Evolutionary conservation across 2,113 vertebrate species (phyloP), one percentile per base, ranked within the genome.

Genomic region (Stercorarius parasiticus): DNA sequence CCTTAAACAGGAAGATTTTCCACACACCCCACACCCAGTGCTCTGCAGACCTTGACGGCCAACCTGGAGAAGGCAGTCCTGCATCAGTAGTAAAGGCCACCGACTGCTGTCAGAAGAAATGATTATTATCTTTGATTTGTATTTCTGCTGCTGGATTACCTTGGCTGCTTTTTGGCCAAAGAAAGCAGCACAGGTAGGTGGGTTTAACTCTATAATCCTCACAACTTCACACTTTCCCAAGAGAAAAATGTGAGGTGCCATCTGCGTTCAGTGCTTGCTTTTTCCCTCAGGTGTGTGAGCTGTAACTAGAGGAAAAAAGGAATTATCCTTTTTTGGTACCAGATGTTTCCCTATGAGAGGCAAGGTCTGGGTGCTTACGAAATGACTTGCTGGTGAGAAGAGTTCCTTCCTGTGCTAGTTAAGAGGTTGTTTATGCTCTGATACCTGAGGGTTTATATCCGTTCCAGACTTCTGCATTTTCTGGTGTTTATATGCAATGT

Each of bases 251-350:
- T 76, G 40, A 90, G 30, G 15, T 94, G 78, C 77, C 95, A 91
- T 96, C 89, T 95, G 93, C 92, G 77, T 87, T 97, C 42, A 80
- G 36, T 55, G 69, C 38, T 85, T 87, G 30, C 11, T 67, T 94
- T 92, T 91, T 59, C 61, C 77, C 56, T 85, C 81, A 93, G 95
- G 89, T 96, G 30, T 91, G 73, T 0, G 1, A 96, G 61, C 21
- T 95, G 96, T 96, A 97, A 96, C 84, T 91, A 95, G 84, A 94
- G 22, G 34, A 85, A 87, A 87, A 89, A 96, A 59, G 61, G 73
- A 82, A 93, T 95, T 82, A 95, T 19, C 32, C 23, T 84, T 32
- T 92, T 59, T 77, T 92, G 71, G 32, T 56, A 58, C 70, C 93
- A 97, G 94, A 95, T 95, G 95, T 93, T 95, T 97, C 66, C 58